Evolutionary conservation across 1,140 invertebrate species (phyloP).

Genomic region (Penaeus indicus): DNA sequence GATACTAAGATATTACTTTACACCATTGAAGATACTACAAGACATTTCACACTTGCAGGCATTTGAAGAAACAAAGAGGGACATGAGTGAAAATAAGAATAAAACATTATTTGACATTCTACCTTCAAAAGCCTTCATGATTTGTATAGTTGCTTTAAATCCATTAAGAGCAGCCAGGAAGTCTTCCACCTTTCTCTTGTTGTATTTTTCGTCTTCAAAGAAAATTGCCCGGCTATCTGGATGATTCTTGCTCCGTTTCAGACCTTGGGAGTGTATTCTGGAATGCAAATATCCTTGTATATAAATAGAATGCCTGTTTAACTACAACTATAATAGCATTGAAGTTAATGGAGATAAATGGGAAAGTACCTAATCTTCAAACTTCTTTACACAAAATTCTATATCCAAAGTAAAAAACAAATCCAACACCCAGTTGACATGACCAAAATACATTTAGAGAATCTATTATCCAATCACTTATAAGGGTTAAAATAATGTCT

Average conservation of each 20-base stretch:
- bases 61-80: not conserved
- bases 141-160: slow-evolving; percentile 78
- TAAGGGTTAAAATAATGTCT: too few species aligned
- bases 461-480: too few species aligned
- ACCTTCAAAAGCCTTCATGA: slow-evolving; percentile 79
- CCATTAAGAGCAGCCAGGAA: slow-evolving; percentile 86
- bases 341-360: not conserved
- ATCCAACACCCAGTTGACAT: too few species aligned
- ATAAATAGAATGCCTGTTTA: too few species aligned
- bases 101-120: slow-evolving; percentile 66
- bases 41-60: not conserved
- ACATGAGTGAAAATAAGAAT: not conserved
- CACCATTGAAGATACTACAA: not conserved
- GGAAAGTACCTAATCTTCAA: not conserved
- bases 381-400: too few species aligned
- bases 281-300: slow-evolving; percentile 67
- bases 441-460: too few species aligned
- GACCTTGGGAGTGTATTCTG: slow-evolving; percentile 90
- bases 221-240: slow-evolving; percentile 94
- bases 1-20: not conserved
- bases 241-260: slow-evolving; percentile 80
- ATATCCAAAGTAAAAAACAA: too few species aligned
- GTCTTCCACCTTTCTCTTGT: slow-evolving; percentile 90
- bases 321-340: not conserved
- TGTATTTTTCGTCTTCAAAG: slow-evolving; percentile 91